Conservation (phyloP, 2,113 vertebrate genomes). For the Edolisoma coerulescens region DNA sequence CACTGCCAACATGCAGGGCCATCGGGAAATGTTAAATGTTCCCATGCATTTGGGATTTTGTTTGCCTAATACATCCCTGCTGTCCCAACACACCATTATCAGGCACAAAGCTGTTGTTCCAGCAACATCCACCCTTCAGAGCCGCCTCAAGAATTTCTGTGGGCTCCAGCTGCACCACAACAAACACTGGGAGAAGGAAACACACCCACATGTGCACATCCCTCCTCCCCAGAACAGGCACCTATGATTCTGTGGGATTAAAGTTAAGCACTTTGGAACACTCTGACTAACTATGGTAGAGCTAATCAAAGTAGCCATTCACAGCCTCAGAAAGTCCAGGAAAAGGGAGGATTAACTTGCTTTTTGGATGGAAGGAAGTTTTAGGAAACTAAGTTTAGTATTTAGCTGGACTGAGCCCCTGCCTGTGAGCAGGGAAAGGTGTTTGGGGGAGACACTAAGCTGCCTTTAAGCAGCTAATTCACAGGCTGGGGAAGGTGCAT, state of each 20-base stretch:
- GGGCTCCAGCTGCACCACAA: neutral
- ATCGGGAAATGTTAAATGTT: neutral
- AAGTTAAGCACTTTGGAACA: neutral
- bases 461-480: neutral
- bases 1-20: neutral
- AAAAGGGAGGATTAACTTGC: neutral
- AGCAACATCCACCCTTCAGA: neutral
- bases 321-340: neutral
- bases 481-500: neutral
- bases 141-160: neutral
- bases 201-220: too few relatives aligned
- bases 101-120: neutral
- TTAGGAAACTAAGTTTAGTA: neutral
- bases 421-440: neutral
- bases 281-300: neutral
- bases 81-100: neutral
- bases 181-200: neutral
- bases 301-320: neutral
- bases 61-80: neutral
- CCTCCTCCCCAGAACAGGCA: neutral
- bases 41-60: neutral
- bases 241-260: neutral
- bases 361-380: neutral
- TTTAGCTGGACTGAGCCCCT: neutral
- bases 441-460: neutral